Base-by-base conservation (phyloP, 2,888 invertebrate genomes). In the Eurois occulta region DNA sequence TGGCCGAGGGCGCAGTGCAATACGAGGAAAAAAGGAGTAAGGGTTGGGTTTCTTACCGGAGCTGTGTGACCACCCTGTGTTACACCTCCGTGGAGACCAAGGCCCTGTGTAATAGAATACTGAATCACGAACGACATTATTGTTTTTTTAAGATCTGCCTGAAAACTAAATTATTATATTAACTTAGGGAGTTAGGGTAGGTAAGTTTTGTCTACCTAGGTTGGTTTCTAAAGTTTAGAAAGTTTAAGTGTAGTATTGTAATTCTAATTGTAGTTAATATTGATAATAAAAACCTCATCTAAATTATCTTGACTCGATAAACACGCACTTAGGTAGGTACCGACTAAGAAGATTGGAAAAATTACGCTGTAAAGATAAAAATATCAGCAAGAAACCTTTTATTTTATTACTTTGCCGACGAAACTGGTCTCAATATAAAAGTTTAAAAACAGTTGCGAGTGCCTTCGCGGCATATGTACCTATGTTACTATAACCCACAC, bases 21-120 rank as follows among this genome's bases (percentile, higher is more conserved):
- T 41, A 72, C 68, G 76, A 85, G 86, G 87, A 91, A 91, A 92
- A 91, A 90, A 28, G 24, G 87, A 87, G 90, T 89, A 92, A 92
- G 90, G 92, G 88, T 91, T 90, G 80, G 78, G 89, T 92, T 92
- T 91, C 91, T 91, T 92, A 87, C 88, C 70, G 77, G 69, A 79
- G 74, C 88, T 77, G 81, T 84, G 88, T 77, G 81, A 64, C 85
- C 88, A 90, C 90, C 90, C 91, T 87, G 88, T 83, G 88, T 89
- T 86, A 77, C 78, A 78, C 78, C 69, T 77, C 83, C 58, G 67
- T 70, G 80, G 80, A 72, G 68, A 66, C 72, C 76, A 77, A 78
- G 82, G 70, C 80, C 71, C 80, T 69, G 71, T 81, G 87, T 87
- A 83, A 84, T 77, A 77, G 18, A 38, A 88, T 75, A 81, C 76